Conservation (phyloP, 2,113 vertebrate genomes). For the Clarias gariepinus region DNA sequence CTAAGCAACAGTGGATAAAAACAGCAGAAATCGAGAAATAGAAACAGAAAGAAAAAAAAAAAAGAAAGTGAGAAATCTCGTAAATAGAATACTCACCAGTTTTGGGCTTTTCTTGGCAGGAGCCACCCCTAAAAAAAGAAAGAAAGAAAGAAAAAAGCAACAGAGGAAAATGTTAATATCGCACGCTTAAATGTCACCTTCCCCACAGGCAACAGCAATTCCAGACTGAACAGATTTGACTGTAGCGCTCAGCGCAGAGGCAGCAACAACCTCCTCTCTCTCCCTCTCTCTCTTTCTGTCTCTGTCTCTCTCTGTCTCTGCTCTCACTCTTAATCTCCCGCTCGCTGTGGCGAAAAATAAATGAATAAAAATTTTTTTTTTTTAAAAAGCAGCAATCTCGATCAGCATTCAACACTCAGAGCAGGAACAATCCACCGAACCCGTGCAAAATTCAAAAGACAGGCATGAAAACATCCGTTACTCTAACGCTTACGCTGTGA, state of each 20-base stretch:
- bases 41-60: conserved; percentile 1
- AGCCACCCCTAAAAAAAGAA: conserved; percentile 86
- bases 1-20: conserved; percentile 1
- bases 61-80: background rate
- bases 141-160: conserved; percentile 67
- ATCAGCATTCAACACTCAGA: conserved; percentile 51
- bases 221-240: conserved; percentile 73
- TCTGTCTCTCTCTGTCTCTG: conserved; percentile 72
- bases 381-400: background rate
- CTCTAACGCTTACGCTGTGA: background rate
- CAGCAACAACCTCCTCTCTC: conserved; percentile 64
- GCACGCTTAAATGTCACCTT: conserved; percentile 53
- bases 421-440: conserved; percentile 50
- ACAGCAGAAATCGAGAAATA: conserved; percentile 36
- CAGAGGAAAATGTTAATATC: conserved; percentile 65
- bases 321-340: conserved; percentile 75
- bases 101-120: conserved; percentile 98
- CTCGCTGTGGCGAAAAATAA: conserved; percentile 28
- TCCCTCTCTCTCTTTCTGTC: conserved; percentile 54
- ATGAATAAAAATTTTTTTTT: conserved; percentile 29
- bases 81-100: conserved; percentile 85
- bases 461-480: conserved; percentile 15
- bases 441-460: conserved; percentile 12
- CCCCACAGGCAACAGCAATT: conserved; percentile 56
- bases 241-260: conserved; percentile 79